Evolutionary conservation across 2,888 invertebrate genomes (phyloP).

Genomic region (Stenolophus ochropezus): DNA sequence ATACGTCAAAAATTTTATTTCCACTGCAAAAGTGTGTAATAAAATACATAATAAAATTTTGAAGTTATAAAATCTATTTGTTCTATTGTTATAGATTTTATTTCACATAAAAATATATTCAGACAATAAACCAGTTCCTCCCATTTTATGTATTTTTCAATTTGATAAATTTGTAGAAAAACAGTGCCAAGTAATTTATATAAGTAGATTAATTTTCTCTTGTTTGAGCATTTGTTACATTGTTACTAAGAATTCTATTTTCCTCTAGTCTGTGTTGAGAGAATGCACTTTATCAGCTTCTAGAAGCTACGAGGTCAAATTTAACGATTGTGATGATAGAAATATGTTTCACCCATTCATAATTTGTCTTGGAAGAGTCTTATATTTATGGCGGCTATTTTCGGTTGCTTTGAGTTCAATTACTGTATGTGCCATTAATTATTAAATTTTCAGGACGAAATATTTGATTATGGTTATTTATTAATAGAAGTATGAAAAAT

Average conservation of each 20-base stretch:
- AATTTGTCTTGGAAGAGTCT: constrained; percentile 24
- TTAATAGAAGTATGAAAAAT: constrained; percentile 10
- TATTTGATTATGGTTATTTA: background rate
- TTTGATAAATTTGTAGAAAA: too few relatives aligned
- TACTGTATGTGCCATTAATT: background rate
- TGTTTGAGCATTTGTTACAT: constrained; percentile 16
- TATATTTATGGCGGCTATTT: constrained; percentile 2
- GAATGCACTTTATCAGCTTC: constrained; percentile 6
- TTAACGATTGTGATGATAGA: constrained; percentile 12
- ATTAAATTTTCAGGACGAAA: constrained; percentile 1
- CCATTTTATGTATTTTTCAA: too few relatives aligned
- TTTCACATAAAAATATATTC: too few relatives aligned
- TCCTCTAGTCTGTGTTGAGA: background rate
- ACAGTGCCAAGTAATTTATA: too few relatives aligned
- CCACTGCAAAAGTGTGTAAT: too few relatives aligned
- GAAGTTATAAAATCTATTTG: too few relatives aligned
- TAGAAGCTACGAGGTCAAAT: background rate
- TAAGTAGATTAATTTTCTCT: too few relatives aligned
- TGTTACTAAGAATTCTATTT: background rate
- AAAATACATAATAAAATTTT: too few relatives aligned
- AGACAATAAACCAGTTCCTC: too few relatives aligned
- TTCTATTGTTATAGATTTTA: too few relatives aligned
- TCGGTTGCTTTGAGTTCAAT: background rate
- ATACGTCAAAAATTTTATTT: too few relatives aligned
- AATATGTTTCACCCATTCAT: constrained; percentile 1